These are phyloP conservation scores for Yponomeuta evonymella DNA, from an alignment of 2,888 invertebrate species.

Conservation along the genomic window DNA sequence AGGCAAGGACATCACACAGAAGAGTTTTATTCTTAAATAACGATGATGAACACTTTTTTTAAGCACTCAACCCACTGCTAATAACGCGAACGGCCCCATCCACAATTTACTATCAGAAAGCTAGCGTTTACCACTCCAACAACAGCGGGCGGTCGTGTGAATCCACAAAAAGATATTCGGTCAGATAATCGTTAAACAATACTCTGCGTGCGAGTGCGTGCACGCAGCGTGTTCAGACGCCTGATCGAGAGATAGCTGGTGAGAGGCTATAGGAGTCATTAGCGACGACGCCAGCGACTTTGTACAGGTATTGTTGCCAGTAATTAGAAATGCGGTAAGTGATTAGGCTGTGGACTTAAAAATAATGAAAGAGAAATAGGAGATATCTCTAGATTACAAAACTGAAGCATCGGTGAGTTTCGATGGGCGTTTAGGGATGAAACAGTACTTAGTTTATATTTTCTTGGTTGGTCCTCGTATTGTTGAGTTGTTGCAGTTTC, in stretches of 20 bases:
- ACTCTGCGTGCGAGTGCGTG: constrained; percentile 16
- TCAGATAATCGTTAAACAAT: constrained; percentile 16
- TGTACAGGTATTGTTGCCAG: not conserved
- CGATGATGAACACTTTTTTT: not conserved
- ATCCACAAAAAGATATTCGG: constrained; percentile 11
- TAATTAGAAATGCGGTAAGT: not conserved
- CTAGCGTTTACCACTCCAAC: constrained; percentile 1
- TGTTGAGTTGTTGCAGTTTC: too few species aligned
- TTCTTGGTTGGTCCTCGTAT: too few species aligned
- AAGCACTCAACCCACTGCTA: not conserved
- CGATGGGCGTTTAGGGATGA: too few species aligned
- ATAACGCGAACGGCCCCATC: not conserved
- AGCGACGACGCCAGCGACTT: not conserved
- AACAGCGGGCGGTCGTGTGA: constrained; percentile 16
- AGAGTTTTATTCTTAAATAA: too few species aligned
- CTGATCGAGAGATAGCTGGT: not conserved
- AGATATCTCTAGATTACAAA: too few species aligned
- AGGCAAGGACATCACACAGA: too few species aligned
- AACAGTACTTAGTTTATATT: too few species aligned
- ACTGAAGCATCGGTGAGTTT: too few species aligned
- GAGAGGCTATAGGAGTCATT: not conserved
- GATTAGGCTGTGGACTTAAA: too few species aligned
- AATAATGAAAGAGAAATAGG: too few species aligned
- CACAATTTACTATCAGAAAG: constrained; percentile 9
- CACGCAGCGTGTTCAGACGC: not conserved